Conservation (phyloP, 2,113 vertebrate genomes). For the Rhinopomastus cyanomelas region DNA sequence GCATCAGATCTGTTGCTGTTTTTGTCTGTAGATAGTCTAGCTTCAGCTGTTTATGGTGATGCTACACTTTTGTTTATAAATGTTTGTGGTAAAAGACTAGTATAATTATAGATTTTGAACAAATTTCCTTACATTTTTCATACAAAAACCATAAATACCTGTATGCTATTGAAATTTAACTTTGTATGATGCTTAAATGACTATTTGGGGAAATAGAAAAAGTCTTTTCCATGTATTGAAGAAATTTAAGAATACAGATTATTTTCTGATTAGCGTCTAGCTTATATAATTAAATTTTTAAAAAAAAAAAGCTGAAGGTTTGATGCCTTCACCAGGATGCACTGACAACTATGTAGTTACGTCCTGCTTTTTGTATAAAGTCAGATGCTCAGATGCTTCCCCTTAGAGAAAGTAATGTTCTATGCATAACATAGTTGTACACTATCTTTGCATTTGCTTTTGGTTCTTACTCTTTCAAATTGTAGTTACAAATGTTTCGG, state of each 20-base stretch:
- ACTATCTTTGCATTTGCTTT: conserved; percentile 88
- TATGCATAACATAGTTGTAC: conserved; percentile 93
- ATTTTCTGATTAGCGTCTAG: conserved; percentile 84
- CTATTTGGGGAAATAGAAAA: conserved; percentile 86
- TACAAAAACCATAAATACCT: conserved; percentile 89
- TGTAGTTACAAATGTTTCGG: conserved; percentile 80
- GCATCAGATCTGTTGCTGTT: conserved; percentile 91
- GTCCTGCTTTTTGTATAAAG: conserved; percentile 90
- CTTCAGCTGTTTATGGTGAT: conserved; percentile 92
- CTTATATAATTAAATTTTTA: conserved; percentile 79
- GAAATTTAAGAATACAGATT: conserved; percentile 80
- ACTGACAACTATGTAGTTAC: conserved; percentile 86
- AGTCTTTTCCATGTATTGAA: conserved; percentile 84
- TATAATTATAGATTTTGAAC: conserved; percentile 93
- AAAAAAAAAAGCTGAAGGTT: conserved; percentile 74
- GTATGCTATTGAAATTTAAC: conserved; percentile 94
- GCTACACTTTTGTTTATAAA: conserved; percentile 86
- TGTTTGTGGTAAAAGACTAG: conserved; percentile 91
- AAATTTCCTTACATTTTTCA: conserved; percentile 90
- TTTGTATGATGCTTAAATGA: conserved; percentile 95
- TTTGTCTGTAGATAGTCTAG: conserved; percentile 97
- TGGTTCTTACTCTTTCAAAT: conserved; percentile 75
- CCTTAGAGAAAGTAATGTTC: conserved; percentile 92
- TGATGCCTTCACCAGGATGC: conserved; percentile 82
- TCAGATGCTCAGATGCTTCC: conserved; percentile 89